Conservation (phyloP, 1,140 invertebrate species). For the Caerostris extrusa region DNA sequence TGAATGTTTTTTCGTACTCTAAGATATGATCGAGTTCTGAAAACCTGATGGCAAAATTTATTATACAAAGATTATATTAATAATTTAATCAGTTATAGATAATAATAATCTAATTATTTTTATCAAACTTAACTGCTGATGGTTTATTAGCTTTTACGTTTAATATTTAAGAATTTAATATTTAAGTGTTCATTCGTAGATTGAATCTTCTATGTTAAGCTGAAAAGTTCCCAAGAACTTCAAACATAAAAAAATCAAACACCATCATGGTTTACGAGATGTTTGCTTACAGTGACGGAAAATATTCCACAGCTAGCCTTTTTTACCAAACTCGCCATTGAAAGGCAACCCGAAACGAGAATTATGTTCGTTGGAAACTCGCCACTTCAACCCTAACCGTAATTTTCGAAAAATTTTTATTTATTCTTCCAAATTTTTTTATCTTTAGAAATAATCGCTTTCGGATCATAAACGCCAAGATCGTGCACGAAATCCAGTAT, state of each 20-base stretch:
- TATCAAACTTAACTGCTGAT: no score
- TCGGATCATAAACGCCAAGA: slow-evolving; percentile 63
- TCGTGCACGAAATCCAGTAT: slow-evolving; percentile 66
- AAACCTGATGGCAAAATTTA: no score
- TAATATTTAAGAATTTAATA: no score
- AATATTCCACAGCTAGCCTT: neutral
- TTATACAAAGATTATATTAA: no score
- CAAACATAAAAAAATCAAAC: neutral
- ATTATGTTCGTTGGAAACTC: neutral
- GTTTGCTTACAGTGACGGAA: neutral
- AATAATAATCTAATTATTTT: no score
- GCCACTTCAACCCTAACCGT: neutral
- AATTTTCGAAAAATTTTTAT: neutral
- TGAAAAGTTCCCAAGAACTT: no score
- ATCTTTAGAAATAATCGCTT: slow-evolving; percentile 62
- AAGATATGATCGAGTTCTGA: no score
- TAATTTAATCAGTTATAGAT: no score
- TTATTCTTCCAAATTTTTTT: neutral
- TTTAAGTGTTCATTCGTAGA: no score
- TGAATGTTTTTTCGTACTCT: no score
- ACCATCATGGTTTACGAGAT: neutral
- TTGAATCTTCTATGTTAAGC: no score
- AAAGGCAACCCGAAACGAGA: neutral
- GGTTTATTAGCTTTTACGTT: no score
- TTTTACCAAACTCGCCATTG: neutral